Evolutionary conservation across 2,797 vertebrate genomes (phyloP).

Genomic region (Zonotrichia albicollis): DNA sequence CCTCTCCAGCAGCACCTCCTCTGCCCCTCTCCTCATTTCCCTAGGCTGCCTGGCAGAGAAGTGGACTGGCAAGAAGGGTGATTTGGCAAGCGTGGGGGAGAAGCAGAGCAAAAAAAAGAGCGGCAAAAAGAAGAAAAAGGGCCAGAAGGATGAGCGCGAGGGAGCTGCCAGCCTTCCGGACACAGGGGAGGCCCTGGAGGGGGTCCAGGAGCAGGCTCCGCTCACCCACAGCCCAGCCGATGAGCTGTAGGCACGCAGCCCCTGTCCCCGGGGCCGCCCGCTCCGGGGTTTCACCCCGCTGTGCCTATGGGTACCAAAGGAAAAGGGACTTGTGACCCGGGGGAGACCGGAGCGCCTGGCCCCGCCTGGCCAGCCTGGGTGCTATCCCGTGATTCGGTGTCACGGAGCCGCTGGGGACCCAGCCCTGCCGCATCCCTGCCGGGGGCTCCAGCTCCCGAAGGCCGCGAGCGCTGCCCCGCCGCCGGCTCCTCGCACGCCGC

Average conservation of each 20-base stretch:
- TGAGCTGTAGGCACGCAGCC: constrained; percentile 66
- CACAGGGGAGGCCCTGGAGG: constrained; percentile 23
- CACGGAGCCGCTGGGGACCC: not conserved
- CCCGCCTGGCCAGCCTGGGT: not conserved
- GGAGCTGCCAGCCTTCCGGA: constrained; percentile 30
- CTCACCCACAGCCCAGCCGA: constrained; percentile 75
- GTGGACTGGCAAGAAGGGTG: constrained; percentile 86
- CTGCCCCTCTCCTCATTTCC: not conserved
- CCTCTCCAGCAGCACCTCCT: not conserved
- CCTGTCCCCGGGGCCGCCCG: rapidly evolving
- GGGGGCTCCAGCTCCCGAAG: not conserved
- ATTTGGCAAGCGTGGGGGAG: constrained; percentile 76
- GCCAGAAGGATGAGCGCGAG: constrained; percentile 1
- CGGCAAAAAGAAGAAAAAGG: constrained; percentile 49
- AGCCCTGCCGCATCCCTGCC: not conserved
- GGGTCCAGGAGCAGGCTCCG: constrained; percentile 79
- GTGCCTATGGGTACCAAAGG: not conserved
- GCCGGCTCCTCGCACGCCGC: not conserved
- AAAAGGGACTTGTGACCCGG: not conserved
- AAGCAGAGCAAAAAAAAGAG: constrained; percentile 85
- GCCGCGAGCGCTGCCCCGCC: not conserved
- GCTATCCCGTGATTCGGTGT: not conserved
- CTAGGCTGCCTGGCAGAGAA: constrained; percentile 86
- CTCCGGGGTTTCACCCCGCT: not conserved
- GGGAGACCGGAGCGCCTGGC: not conserved